phyloP scores from a whole-genome alignment of 53 echinoderm and acorn worm species.

The Patiria pectinifera region DNA sequence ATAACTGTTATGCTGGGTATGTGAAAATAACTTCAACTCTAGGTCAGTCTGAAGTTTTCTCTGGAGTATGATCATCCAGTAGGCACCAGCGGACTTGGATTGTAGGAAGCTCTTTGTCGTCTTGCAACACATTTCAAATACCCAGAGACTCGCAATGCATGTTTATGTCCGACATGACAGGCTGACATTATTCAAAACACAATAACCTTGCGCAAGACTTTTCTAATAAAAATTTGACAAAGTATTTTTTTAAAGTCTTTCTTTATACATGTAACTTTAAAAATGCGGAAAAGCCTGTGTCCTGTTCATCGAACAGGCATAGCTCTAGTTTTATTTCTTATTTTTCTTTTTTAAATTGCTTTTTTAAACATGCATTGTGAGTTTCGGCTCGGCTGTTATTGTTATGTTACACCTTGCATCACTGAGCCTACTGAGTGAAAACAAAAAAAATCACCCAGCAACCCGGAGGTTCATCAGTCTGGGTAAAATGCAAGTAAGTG shows the following conservation, averaged over 20 bases:
- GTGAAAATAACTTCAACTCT: not conserved
- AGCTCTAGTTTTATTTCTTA: no score
- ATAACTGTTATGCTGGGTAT: not conserved
- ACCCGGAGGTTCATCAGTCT: slow-evolving; percentile 23
- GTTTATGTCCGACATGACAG: slow-evolving; percentile 20
- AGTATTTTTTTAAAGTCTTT: no score
- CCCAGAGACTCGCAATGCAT: slow-evolving; percentile 41
- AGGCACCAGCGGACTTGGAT: not conserved
- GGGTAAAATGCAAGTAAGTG: no score
- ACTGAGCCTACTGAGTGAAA: not conserved
- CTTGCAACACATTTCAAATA: not conserved
- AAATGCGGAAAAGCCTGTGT: no score
- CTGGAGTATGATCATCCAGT: not conserved
- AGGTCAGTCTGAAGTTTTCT: not conserved
- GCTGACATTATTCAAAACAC: not conserved
- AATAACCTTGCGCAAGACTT: not conserved
- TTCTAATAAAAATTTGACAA: not conserved
- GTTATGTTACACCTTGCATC: slow-evolving; percentile 35
- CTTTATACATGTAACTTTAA: no score
- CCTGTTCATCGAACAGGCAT: no score
- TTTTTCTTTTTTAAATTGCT: not conserved
- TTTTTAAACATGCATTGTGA: slow-evolving; percentile 1
- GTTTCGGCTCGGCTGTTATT: slow-evolving; percentile 46
- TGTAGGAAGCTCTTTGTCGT: slow-evolving; percentile 17
- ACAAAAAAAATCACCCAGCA: slow-evolving; percentile 13